phyloP scores from a whole-genome alignment of 2,797 vertebrate species.

The Ficedula albicollis region DNA sequence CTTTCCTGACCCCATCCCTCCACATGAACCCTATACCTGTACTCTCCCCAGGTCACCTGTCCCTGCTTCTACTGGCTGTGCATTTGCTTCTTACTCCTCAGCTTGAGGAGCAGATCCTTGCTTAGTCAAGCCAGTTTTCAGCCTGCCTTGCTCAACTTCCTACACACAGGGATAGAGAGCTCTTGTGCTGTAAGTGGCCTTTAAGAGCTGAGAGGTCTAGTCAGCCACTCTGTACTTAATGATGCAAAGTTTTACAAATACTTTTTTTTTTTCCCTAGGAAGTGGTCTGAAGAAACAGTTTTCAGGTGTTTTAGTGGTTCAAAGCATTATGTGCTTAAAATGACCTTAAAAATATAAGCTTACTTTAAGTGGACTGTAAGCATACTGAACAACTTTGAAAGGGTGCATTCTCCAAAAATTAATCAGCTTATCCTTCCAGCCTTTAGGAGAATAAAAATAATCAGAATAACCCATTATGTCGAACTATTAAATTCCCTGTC shows the following conservation, averaged over 20 bases:
- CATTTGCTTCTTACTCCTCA: not conserved
- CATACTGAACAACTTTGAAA: not conserved
- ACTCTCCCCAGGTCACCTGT: not conserved
- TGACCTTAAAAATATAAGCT: not conserved
- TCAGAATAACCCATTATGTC: not conserved
- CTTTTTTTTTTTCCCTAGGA: not conserved
- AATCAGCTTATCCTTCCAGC: not conserved
- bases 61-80: not conserved
- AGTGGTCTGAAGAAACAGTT: not conserved
- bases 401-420: not conserved
- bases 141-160: not conserved
- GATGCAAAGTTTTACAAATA: not conserved
- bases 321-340: not conserved
- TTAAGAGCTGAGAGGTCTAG: not conserved
- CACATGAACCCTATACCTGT: too few species aligned
- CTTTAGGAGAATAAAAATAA: not conserved
- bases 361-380: not conserved
- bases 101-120: not conserved
- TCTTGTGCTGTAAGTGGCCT: not conserved
- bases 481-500: not conserved
- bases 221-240: not conserved
- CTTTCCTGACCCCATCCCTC: not conserved
- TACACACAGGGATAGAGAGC: not conserved
- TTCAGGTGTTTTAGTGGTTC: not conserved
- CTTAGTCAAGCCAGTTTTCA: not conserved